Evolutionary conservation across 2,888 invertebrate genomes (phyloP), one percentile per base, ranked within the genome.

Genomic region (Melieria crassipennis): DNA sequence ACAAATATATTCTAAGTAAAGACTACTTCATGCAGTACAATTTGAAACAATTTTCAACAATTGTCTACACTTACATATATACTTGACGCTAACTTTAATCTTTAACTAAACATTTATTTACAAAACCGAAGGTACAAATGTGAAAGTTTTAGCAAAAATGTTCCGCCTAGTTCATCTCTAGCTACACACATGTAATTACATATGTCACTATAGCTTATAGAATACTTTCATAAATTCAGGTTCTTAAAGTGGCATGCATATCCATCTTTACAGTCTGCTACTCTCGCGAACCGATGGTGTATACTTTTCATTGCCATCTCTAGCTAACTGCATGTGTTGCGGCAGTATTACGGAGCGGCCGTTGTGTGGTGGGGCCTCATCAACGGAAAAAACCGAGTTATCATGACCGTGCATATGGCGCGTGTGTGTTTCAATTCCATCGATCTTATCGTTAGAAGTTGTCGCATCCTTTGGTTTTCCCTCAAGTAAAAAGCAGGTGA

Each of bases 401-500:
- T 87, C 87, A 75, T 87, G 86, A 7, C 87, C 87, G 48, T 82
- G 83, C 76, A 84, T 78, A 65, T 80, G 79, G n/a, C 79, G 83
- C 3, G 75, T 78, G 57, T 79, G 79, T 16, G 57, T 72, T 55
- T 79, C 78, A 9, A 81, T 75, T 0, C 79, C 77, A 61, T 79
- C 75, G 46, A 71, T 73, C 46, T 78, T 73, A 47, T 78, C 79
- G 50, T 76, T 77, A 3, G 78, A 77, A 45, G 58, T 57, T 2
- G 67, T 16, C 5, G 73, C 67, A 5, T 52, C 67, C 46, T 75
- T 69, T 7, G 75, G 67, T 71, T 85, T 86, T 7, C 92, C 93
- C 60, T 92, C 94, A 91, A 95, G 93, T 74, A 95, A 86, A 88
- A 94, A 93, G 88, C 93, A 92, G 0, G 94, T 94, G 9, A 93